Conservation (phyloP, 2,888 invertebrate species). For the Cordilura impudica region DNA sequence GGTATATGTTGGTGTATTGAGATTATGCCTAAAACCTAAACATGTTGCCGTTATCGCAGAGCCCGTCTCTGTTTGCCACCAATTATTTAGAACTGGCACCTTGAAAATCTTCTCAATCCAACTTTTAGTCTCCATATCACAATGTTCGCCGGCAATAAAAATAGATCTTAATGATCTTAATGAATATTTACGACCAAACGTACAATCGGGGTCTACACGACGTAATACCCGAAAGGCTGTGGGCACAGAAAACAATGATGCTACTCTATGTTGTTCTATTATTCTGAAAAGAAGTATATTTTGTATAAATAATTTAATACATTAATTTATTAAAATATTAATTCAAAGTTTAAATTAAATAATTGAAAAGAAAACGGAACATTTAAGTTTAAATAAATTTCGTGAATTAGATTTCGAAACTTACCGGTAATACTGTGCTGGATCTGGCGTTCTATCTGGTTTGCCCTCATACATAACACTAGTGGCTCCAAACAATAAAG, state of each 20-base stretch:
- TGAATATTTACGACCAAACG: slow-evolving; percentile 84
- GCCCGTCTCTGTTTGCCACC: slow-evolving; percentile 99
- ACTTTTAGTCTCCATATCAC: slow-evolving; percentile 91
- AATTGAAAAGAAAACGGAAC: too few relatives aligned
- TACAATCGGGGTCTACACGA: slow-evolving; percentile 87
- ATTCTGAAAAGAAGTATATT: slow-evolving; percentile 82
- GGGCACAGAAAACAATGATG: slow-evolving; percentile 92
- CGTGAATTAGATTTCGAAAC: slow-evolving; percentile 10
- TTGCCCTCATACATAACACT: slow-evolving; percentile 94
- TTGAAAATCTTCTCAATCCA: slow-evolving; percentile 86
- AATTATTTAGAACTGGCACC: slow-evolving; percentile 91
- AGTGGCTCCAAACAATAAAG: slow-evolving; percentile 87
- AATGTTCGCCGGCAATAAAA: slow-evolving; percentile 95
- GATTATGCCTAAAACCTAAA: slow-evolving; percentile 85
- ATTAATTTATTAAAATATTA: background rate
- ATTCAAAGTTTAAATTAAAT: too few relatives aligned
- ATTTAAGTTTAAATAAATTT: background rate
- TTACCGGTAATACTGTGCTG: slow-evolving; percentile 93
- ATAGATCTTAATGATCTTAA: slow-evolving; percentile 84
- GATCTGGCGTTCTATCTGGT: slow-evolving; percentile 95
- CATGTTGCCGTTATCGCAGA: slow-evolving; percentile 93
- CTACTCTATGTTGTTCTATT: slow-evolving; percentile 91
- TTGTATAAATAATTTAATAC: background rate
- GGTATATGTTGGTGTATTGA: slow-evolving; percentile 85
- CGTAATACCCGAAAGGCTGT: slow-evolving; percentile 91